Conservation (phyloP, 2,797 vertebrate genomes). For the Oreortyx pictus region DNA sequence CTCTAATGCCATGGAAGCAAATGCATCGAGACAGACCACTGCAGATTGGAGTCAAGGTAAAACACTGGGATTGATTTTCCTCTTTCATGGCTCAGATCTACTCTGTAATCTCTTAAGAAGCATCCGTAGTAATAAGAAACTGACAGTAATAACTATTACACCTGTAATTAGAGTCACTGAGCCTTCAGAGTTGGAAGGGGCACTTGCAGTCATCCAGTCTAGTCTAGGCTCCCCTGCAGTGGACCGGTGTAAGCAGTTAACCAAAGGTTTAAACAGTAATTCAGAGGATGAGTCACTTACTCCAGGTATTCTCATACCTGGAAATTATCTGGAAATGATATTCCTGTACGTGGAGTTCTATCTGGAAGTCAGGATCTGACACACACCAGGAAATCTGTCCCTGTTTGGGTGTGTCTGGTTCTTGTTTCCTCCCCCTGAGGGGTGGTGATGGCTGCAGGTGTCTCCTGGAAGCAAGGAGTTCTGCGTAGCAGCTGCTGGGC, state of each 20-base stretch:
- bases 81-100: not conserved
- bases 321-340: not conserved
- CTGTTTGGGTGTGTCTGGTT: not conserved
- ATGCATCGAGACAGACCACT: conserved; percentile 86
- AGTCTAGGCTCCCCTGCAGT: too few relatives aligned
- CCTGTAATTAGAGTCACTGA: not conserved
- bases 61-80: not conserved
- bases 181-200: too few relatives aligned
- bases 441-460: not conserved
- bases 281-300: not conserved
- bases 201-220: too few relatives aligned
- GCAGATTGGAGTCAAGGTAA: conserved; percentile 94
- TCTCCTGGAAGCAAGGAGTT: not conserved
- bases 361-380: not conserved
- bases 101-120: not conserved
- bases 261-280: not conserved
- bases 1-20: conserved; percentile 94
- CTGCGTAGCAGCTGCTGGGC: not conserved
- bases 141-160: not conserved
- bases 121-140: not conserved
- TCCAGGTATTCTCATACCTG: not conserved
- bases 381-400: not conserved
- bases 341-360: too few relatives aligned
- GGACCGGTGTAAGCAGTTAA: too few relatives aligned
- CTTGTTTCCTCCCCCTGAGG: not conserved